A percentile compares a stretch with the other conserved stretches of the same genome.
phyloP scores from a whole-genome alignment of 1,140 invertebrate species.

The Drosophila asahinai region DNA sequence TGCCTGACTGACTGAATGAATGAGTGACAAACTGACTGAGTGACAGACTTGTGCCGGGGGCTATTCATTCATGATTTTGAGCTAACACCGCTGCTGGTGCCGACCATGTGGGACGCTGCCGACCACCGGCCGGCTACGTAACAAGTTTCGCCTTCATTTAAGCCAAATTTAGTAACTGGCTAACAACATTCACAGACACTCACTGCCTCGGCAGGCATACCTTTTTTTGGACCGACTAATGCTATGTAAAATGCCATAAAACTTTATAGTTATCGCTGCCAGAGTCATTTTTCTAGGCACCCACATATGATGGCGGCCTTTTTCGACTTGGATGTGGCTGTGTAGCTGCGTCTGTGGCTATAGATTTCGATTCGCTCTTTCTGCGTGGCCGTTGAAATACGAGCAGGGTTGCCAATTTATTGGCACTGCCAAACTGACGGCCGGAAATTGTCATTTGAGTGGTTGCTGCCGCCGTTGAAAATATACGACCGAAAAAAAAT shows the following conservation, averaged over 20 bases:
- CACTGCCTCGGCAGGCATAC: conserved; percentile 16
- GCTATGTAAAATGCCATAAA: conserved; percentile 66
- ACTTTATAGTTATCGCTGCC: conserved; percentile 58
- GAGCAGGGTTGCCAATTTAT: conserved; percentile 80
- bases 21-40: conserved; percentile 43
- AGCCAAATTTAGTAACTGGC: conserved; percentile 81
- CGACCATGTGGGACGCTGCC: conserved; percentile 59
- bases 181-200: conserved; percentile 67
- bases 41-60: conserved; percentile 48
- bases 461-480: conserved; percentile 37
- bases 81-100: conserved; percentile 34
- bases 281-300: conserved; percentile 75
- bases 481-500: conserved; percentile 14
- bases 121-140: conserved; percentile 73
- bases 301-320: conserved; percentile 51
- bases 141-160: conserved; percentile 82
- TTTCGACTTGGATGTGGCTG: conserved; percentile 24
- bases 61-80: conserved; percentile 76
- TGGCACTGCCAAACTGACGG: conserved; percentile 75
- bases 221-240: conserved; percentile 59
- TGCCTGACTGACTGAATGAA: conserved; percentile 24
- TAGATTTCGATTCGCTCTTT: conserved; percentile 27
- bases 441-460: conserved; percentile 81
- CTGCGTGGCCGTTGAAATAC: conserved; percentile 72
- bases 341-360: conserved; percentile 13